Evolutionary conservation across 2,113 vertebrate genomes (phyloP).

Genomic region (Lucifuga dentata): DNA sequence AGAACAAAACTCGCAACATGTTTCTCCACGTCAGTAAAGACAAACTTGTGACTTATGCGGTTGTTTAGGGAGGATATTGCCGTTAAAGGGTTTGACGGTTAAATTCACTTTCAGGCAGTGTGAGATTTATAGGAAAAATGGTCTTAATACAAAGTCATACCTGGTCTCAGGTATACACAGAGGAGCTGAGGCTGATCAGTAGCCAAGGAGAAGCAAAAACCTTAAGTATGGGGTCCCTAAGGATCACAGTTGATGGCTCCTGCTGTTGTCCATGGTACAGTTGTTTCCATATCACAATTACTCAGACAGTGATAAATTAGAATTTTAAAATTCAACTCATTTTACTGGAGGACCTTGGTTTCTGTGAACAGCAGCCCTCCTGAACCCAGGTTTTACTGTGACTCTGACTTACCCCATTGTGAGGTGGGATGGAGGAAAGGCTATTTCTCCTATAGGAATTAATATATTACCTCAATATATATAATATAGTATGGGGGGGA

Average conservation of each 20-base stretch:
- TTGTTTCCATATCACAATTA: slow-evolving; percentile 1
- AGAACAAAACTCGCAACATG: slow-evolving; percentile 5
- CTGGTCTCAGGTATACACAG: slow-evolving; percentile 1
- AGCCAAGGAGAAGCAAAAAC: no score
- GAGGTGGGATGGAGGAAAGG: slow-evolving; percentile 5
- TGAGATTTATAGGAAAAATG: neutral
- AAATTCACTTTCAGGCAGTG: no score
- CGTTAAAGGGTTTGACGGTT: no score
- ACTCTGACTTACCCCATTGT: no score
- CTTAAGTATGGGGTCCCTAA: no score
- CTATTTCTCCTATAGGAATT: neutral
- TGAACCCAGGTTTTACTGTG: no score
- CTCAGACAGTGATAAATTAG: neutral
- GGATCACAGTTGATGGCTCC: no score
- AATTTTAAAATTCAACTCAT: no score
- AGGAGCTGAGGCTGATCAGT: neutral
- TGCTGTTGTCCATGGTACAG: neutral
- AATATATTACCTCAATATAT: slow-evolving; percentile 11
- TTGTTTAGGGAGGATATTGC: no score
- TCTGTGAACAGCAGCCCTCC: no score
- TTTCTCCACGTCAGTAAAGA: neutral
- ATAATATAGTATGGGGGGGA: neutral
- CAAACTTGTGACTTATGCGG: neutral
- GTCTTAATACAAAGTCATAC: neutral
- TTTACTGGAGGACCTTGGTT: no score